A percentile compares a stretch with the other conserved stretches of the same genome.
Evolutionary conservation across 2,888 invertebrate species (phyloP).

Genomic region (Andrena praecox): DNA sequence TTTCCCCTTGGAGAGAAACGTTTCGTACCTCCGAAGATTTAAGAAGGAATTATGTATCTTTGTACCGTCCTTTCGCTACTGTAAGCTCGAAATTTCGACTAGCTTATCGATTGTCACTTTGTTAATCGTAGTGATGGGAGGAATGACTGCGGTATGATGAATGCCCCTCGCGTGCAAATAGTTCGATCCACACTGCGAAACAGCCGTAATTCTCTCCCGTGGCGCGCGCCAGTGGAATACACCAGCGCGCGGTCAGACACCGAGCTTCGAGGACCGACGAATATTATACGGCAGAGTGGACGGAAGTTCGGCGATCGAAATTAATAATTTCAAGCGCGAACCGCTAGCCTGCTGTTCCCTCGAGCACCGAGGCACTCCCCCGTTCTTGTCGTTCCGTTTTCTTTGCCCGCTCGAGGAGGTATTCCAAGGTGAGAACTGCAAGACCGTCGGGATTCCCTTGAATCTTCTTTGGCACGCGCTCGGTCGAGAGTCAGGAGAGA

Average conservation of each 20-base stretch:
- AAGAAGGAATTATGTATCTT: not conserved
- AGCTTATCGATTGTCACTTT: not conserved
- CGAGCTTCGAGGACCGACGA: not conserved
- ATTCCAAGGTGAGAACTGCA: constrained; percentile 59
- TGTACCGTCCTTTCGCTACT: not conserved
- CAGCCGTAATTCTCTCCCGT: not conserved
- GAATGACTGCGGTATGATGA: not conserved
- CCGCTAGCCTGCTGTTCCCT: not conserved
- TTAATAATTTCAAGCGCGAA: constrained; percentile 26
- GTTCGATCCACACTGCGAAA: not conserved
- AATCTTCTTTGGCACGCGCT: constrained; percentile 55
- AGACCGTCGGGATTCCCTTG: constrained; percentile 56
- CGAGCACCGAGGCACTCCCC: not conserved
- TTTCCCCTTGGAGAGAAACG: too few species aligned
- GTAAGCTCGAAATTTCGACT: not conserved
- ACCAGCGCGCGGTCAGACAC: constrained; percentile 9
- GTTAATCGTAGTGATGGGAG: not conserved
- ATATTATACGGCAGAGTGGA: constrained; percentile 10
- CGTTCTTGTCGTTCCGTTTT: not conserved
- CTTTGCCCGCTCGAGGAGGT: constrained; percentile 16
- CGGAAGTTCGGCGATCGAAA: constrained; percentile 21
- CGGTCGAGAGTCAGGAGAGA: constrained; percentile 59
- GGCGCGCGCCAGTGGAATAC: constrained; percentile 22
- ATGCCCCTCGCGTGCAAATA: not conserved
- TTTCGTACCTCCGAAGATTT: too few species aligned